These are phyloP conservation scores for Phortica magna DNA, from an alignment of 2,888 invertebrate genomes.

Conservation along the genomic window DNA sequence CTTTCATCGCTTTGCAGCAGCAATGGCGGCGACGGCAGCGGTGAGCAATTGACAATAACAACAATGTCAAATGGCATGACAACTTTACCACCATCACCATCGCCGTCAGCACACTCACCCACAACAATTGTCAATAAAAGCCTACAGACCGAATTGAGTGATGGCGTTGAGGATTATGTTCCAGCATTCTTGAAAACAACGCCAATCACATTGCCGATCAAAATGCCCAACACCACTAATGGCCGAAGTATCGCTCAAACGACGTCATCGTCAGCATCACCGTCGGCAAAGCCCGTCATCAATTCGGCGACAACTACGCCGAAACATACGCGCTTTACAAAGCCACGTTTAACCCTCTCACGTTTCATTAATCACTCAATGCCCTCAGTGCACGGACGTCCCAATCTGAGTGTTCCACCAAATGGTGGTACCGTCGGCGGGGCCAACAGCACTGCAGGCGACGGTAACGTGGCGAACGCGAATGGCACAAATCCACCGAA, in stretches of 20 bases:
- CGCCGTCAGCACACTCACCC: constrained; percentile 52
- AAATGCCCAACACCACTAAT: constrained; percentile 65
- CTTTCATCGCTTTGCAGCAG: constrained; percentile 46
- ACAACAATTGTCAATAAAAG: constrained; percentile 3
- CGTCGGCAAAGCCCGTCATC: constrained; percentile 51
- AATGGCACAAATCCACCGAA: constrained; percentile 69
- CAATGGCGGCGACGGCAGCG: constrained; percentile 53
- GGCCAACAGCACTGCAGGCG: constrained; percentile 38
- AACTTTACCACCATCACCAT: constrained; percentile 44
- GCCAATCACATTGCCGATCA: constrained; percentile 73
- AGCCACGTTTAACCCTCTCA: constrained; percentile 76
- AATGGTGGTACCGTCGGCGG: constrained; percentile 36
- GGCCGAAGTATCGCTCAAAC: constrained; percentile 45
- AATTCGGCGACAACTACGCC: constrained; percentile 76
- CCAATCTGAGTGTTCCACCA: constrained; percentile 67
- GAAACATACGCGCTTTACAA: constrained; percentile 75
- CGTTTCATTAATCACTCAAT: constrained; percentile 77
- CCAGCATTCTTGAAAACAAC: constrained; percentile 67
- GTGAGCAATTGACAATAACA: constrained; percentile 36
- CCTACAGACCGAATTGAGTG: neutral
- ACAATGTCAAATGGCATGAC: constrained; percentile 39
- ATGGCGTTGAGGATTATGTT: constrained; percentile 59
- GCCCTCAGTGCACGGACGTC: constrained; percentile 78
- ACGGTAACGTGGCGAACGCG: constrained; percentile 40
- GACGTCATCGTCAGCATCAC: constrained; percentile 13